Evolutionary conservation across 2,113 vertebrate species (phyloP), one percentile per base, ranked within the genome.

Genomic region (Cyphomyrus plagiostoma): DNA sequence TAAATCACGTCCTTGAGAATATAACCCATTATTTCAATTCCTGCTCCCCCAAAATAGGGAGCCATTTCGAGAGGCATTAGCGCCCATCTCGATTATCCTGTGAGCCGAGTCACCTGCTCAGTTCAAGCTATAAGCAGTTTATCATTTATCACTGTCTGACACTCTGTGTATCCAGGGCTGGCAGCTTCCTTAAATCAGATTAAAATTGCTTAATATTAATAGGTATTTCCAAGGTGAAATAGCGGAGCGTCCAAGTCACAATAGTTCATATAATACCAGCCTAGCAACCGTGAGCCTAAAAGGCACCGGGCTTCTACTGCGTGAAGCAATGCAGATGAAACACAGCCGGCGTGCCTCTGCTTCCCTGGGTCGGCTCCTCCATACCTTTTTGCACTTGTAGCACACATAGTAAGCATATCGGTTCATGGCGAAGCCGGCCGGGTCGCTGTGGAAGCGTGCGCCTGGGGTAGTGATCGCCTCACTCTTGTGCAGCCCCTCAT

Each of bases 331-430:
- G 3, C n/a, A 35, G 66, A 15, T 35, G 66, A 35, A 30, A 11
- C 0, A 2, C 45, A n/a, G 21, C 39, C 7, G 4, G 15, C 1
- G 1, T 9, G 80, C 7, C 39, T 3, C 19, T 45, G 19, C 13
- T 0, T 21, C 42, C 17, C 42, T 3, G 35, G 42, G 5, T 6
- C 0, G 4, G 2, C 15, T 0, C 30, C 26, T 0, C 0, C 93
- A 3, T 96, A 99, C 98, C 98, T 99, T 99, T 94, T 97, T 99
- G 96, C 98, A 99, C 92, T 99, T 99, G 96, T 96, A 99, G 96
- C 98, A 99, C 91, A 99, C 98, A 49, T 99, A 99, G 91, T 99
- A 99, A 89, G 98, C 98, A 0, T 99, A 99, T 98, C 98, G 96
- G 93, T 99, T 99, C 98, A 99, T 99, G 88, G 98, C 98, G 48